A percentile compares a stretch with the other conserved stretches of the same genome.
Conservation (phyloP, 2,113 vertebrate species). For the Pachycephala philippinensis region DNA sequence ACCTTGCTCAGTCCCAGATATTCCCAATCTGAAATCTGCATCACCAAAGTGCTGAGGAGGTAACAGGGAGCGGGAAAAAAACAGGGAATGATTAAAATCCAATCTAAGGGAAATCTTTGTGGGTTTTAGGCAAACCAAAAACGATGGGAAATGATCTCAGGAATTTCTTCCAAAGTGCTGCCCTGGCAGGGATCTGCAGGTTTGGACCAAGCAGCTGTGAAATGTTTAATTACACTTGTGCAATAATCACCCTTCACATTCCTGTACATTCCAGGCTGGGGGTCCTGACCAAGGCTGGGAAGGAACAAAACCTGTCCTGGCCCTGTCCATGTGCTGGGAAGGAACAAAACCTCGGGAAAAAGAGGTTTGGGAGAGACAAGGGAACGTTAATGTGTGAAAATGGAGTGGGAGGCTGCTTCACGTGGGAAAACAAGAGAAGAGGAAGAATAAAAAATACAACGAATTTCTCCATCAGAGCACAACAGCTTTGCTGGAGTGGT, state of each 20-base stretch:
- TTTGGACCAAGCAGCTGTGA: conserved; percentile 1
- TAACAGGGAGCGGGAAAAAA: not conserved
- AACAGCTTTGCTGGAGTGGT: not conserved
- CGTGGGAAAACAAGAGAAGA: not conserved
- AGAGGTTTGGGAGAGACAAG: not conserved
- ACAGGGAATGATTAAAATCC: not conserved
- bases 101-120: not conserved
- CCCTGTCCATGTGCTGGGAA: not conserved
- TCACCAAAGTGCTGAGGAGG: not conserved
- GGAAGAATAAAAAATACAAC: not conserved
- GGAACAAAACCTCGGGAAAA: not conserved
- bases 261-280: not conserved
- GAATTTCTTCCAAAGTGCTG: not conserved
- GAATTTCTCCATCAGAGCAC: not conserved
- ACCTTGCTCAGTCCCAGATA: not conserved
- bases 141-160: not conserved
- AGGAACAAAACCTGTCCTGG: too few species aligned
- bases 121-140: not conserved
- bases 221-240: not conserved
- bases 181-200: not conserved
- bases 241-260: not conserved
- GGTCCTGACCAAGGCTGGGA: not conserved
- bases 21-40: not conserved
- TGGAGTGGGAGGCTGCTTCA: not conserved
- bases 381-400: not conserved